Evolutionary conservation across 2,113 vertebrate genomes (phyloP).

Genomic region (Gnathonemus longibarbis): DNA sequence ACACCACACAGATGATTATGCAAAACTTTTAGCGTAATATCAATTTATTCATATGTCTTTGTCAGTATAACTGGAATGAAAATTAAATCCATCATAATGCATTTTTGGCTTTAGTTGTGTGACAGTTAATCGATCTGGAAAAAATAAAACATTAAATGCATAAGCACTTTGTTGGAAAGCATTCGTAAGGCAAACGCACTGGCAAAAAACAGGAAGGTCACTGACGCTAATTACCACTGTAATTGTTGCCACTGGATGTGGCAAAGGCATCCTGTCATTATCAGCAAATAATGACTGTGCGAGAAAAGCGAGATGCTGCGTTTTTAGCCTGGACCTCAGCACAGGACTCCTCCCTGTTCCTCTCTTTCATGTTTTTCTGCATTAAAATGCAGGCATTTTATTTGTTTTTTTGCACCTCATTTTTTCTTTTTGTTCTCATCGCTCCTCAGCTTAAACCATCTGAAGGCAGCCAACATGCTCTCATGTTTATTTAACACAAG

Average conservation of each 20-base stretch:
- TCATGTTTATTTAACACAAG: not conserved
- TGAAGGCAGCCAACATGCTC: not conserved
- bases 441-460: not conserved
- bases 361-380: not conserved
- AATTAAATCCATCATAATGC: not conserved
- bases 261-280: slow-evolving; percentile 14
- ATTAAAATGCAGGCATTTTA: not conserved
- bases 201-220: not conserved
- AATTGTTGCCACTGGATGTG: not conserved
- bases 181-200: not conserved
- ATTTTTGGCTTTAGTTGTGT: not conserved
- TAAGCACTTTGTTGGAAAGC: not conserved
- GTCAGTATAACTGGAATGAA: not conserved
- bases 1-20: not conserved
- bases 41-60: not conserved
- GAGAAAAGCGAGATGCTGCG: not conserved
- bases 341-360: not conserved
- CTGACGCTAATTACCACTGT: slow-evolving; percentile 8
- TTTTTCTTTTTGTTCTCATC: not conserved
- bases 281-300: slow-evolving; percentile 5
- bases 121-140: not conserved
- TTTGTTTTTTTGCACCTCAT: not conserved
- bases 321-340: not conserved
- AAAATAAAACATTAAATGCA: not conserved
- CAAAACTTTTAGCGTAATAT: not conserved